Percentiles rank a stretch among this genome's conserved stretches.
These are phyloP conservation scores for Mylabris sibirica DNA, from an alignment of 2,888 invertebrate species.

Conservation along the genomic window DNA sequence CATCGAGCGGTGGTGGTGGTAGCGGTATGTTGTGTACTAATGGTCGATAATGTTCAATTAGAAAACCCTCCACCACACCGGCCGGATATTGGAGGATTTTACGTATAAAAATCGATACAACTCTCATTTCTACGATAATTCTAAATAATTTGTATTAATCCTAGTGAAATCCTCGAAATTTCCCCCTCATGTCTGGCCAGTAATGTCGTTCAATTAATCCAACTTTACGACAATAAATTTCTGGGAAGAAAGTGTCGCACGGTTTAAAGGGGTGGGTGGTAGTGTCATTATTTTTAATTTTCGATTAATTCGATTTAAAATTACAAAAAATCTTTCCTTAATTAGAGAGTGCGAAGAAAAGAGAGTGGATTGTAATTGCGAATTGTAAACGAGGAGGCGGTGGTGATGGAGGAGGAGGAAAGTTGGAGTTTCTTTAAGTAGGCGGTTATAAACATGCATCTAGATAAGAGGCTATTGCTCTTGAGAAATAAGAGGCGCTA, in stretches of 20 bases:
- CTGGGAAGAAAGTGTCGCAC: background rate
- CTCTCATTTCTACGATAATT: background rate
- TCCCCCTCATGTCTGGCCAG: background rate
- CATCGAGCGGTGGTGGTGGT: background rate
- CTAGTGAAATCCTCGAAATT: background rate
- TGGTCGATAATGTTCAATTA: constrained; percentile 6
- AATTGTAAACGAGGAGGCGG: background rate
- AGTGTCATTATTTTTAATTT: constrained; percentile 2
- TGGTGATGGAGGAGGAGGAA: too few relatives aligned
- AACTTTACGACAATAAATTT: background rate
- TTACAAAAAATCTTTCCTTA: too few relatives aligned
- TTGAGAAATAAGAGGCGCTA: constrained; percentile 37
- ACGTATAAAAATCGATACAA: background rate
- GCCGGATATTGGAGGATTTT: background rate
- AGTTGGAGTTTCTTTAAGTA: constrained; percentile 30
- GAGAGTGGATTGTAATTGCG: background rate
- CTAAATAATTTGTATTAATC: background rate
- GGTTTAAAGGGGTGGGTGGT: background rate
- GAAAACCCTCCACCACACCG: background rate
- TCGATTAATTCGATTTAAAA: background rate
- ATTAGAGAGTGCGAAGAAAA: background rate
- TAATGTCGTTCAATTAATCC: background rate
- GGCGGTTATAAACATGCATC: constrained; percentile 44
- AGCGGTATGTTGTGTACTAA: background rate
- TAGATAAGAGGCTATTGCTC: constrained; percentile 44